Percentiles rank a stretch among this genome's conserved stretches.
Evolutionary conservation across 1,140 invertebrate species (phyloP).

Genomic region (Aphaenogaster floridana): DNA sequence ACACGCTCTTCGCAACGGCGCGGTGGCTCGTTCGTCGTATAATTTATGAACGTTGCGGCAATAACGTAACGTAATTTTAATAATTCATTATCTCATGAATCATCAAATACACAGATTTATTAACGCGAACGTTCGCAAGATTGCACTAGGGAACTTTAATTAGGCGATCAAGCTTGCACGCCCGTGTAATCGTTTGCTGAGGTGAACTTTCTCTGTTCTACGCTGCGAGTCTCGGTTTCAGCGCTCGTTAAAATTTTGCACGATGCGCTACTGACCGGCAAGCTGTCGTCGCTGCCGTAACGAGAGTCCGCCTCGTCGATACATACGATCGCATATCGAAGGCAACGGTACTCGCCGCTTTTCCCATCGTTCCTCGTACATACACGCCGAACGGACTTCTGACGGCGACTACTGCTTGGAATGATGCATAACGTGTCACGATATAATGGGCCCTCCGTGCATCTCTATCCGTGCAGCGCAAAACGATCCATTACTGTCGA

Average conservation of each 20-base stretch:
- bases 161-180: neutral
- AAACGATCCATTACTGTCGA: conserved; percentile 75
- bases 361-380: conserved; percentile 81
- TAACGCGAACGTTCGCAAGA: conserved; percentile 12
- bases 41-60: conserved; percentile 39
- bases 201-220: conserved; percentile 22
- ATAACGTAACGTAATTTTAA: conserved; percentile 46
- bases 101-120: conserved; percentile 40
- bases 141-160: conserved; percentile 4
- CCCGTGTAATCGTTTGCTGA: neutral
- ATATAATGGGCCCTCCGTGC: conserved; percentile 80
- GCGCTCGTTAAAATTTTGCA: conserved; percentile 42
- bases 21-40: conserved; percentile 6
- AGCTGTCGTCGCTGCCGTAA: conserved; percentile 74
- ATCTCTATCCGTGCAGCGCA: conserved; percentile 70
- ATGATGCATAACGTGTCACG: conserved; percentile 83
- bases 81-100: conserved; percentile 19
- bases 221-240: neutral
- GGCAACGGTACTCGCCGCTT: conserved; percentile 81
- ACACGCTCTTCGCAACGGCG: conserved; percentile 4
- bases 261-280: conserved; percentile 79
- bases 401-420: conserved; percentile 76
- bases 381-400: conserved; percentile 75
- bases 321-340: conserved; percentile 61
- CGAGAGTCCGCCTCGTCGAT: conserved; percentile 70